Percentiles rank a stretch among this genome's conserved stretches.
phyloP scores from a whole-genome alignment of 2,113 vertebrate genomes.

The Echinops telfairi region DNA sequence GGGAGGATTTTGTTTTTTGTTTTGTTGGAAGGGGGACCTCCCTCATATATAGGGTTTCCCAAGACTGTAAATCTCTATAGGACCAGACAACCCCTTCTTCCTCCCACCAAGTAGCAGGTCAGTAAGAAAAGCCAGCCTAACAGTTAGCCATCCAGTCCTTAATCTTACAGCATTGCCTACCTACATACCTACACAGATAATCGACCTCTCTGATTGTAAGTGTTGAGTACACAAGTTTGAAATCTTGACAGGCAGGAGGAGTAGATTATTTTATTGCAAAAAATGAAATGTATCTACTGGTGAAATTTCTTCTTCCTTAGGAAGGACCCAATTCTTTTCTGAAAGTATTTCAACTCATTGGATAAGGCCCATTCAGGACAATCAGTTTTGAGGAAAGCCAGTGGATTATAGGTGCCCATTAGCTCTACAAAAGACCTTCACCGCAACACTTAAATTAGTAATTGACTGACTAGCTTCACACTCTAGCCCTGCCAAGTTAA shows the following conservation, averaged over 20 bases:
- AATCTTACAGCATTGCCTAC: too few species aligned
- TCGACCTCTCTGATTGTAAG: background rate
- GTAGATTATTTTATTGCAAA: too few species aligned
- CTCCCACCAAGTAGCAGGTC: too few species aligned
- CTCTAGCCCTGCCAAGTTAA: background rate
- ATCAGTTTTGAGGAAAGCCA: background rate
- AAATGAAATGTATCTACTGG: rapidly evolving
- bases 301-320: background rate
- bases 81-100: too few species aligned
- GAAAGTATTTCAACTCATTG: background rate
- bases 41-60: too few species aligned
- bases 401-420: background rate
- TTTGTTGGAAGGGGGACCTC: too few species aligned
- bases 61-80: too few species aligned
- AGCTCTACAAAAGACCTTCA: background rate
- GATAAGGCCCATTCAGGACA: too few species aligned
- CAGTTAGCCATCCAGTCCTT: too few species aligned
- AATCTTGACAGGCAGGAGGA: background rate
- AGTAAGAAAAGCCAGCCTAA: too few species aligned
- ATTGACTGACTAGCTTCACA: background rate
- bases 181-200: too few species aligned
- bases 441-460: background rate
- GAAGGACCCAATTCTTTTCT: background rate
- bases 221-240: background rate
- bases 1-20: too few species aligned